A percentile compares a stretch with the other conserved stretches of the same genome.
These are phyloP conservation scores for Neolamprologus sp. DNA, from an alignment of 2,113 vertebrate species.

Conservation along the genomic window DNA sequence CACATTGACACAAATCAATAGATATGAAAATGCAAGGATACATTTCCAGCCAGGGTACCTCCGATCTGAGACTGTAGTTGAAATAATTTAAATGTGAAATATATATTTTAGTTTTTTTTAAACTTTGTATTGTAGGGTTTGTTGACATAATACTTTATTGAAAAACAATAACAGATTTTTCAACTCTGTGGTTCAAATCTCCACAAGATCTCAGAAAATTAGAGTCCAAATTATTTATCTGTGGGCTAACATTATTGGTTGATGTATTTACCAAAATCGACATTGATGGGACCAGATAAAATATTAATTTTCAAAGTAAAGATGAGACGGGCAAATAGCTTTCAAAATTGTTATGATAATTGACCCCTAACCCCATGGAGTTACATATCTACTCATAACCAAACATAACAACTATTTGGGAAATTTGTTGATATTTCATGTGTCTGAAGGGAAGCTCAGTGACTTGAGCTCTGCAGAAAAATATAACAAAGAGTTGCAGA, in stretches of 20 bases:
- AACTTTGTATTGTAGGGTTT: not conserved
- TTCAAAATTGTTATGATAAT: not conserved
- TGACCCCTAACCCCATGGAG: not conserved
- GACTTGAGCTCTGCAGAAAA: not conserved
- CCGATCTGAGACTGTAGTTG: not conserved
- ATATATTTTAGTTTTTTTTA: not conserved
- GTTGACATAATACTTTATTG: not conserved
- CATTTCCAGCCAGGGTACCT: not conserved
- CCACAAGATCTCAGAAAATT: not conserved
- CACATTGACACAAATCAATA: not conserved
- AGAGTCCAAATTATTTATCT: not conserved
- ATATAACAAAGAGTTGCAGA: not conserved
- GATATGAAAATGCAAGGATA: not conserved
- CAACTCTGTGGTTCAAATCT: not conserved
- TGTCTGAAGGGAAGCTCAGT: not conserved
- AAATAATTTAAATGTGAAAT: not conserved
- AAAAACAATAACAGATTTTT: not conserved
- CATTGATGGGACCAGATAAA: accelerated
- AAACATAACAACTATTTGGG: not conserved
- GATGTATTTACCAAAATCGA: not conserved
- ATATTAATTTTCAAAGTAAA: accelerated
- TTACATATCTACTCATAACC: not conserved
- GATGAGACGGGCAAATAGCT: not conserved
- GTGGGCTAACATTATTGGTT: not conserved
- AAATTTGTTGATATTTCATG: not conserved